Conservation (phyloP, 2,113 vertebrate genomes). For the Nymphicus hollandicus region DNA sequence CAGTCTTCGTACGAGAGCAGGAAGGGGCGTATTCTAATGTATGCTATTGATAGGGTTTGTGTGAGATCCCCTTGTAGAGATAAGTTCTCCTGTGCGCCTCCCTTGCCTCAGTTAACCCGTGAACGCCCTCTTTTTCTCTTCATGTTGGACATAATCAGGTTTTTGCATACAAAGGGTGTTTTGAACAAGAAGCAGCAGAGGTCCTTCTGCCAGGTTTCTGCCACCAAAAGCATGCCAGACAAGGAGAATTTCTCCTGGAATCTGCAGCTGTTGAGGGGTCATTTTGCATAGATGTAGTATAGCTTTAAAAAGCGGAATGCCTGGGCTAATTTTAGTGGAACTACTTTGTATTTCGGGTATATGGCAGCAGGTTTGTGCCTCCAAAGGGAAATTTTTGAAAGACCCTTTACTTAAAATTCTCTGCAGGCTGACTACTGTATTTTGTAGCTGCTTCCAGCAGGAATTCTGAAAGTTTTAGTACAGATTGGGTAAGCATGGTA, state of each 20-base stretch:
- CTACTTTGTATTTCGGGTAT: neutral
- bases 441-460: neutral
- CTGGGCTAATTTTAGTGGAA: neutral
- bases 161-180: neutral
- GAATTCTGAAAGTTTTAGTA: neutral
- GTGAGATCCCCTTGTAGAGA: neutral
- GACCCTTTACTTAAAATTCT: neutral
- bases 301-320: neutral
- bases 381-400: neutral
- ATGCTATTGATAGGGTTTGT: neutral
- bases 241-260: neutral
- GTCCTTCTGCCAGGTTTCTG: neutral
- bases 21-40: neutral
- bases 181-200: neutral
- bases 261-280: neutral
- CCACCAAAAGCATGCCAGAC: neutral
- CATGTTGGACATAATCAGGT: neutral
- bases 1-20: accelerated
- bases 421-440: neutral
- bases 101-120: neutral
- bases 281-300: neutral
- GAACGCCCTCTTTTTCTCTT: neutral
- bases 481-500: neutral
- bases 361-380: neutral
- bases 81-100: neutral